phyloP scores from a whole-genome alignment of 92 coral and sea anemone species.

The Muricea muricata region DNA sequence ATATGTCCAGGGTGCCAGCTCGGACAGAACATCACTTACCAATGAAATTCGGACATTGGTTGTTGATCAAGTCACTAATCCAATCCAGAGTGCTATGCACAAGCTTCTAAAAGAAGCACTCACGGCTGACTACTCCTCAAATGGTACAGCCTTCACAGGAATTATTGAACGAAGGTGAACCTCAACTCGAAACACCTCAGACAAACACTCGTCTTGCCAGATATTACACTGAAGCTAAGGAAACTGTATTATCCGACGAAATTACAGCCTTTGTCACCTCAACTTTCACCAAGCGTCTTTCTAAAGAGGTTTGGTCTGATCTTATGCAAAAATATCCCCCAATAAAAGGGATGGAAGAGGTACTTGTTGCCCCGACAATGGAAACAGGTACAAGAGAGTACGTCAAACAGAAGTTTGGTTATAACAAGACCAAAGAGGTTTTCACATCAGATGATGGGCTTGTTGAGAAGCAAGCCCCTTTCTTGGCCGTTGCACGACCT shows the following conservation, averaged over 20 bases:
- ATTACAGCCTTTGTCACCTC: conserved; percentile 22
- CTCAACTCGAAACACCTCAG: neutral
- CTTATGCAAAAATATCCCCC: conserved; percentile 52
- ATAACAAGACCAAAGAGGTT: conserved; percentile 57
- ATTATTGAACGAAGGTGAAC: neutral
- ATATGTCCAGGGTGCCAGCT: conserved; percentile 5
- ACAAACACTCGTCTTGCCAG: conserved; percentile 27
- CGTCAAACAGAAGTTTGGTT: conserved; percentile 47
- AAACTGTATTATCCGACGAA: conserved; percentile 26
- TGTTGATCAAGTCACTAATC: neutral
- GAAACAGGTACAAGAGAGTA: conserved; percentile 41
- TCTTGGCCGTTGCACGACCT: conserved; percentile 59
- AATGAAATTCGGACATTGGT: neutral
- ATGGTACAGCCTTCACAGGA: neutral
- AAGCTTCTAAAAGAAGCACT: neutral
- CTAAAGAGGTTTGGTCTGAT: conserved; percentile 45
- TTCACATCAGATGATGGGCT: conserved; percentile 61
- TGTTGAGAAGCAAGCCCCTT: conserved; percentile 56
- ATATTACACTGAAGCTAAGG: conserved; percentile 48
- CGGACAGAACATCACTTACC: neutral
- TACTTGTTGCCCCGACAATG: conserved; percentile 45
- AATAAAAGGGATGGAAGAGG: conserved; percentile 30
- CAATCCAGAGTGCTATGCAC: neutral
- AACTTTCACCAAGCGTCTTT: conserved; percentile 47
- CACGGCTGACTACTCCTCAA: neutral